Base-by-base conservation (phyloP, 2,113 vertebrate species). In the Zosterops japonicus region DNA sequence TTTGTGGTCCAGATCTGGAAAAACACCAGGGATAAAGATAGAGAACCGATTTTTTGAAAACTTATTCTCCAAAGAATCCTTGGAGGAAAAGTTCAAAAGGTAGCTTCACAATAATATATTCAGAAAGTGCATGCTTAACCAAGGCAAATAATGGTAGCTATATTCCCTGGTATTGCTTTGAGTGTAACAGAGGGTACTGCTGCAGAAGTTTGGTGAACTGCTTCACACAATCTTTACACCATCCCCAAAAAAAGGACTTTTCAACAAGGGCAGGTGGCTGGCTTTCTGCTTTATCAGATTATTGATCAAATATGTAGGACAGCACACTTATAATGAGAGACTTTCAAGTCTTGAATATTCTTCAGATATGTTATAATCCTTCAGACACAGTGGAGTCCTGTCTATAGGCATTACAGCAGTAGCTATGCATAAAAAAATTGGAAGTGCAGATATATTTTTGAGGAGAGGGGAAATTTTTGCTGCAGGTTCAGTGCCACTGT, bases 391-490 rank as follows among this genome's bases (percentile, higher is more conserved):
- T 74, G 16, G 25, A 86, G 16, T 70, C 31, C 44, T 42, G 8
- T 28, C 52, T 39, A 19, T n/a, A 50, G 20, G 21, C n/a, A 77
- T 75, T 36, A 68, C 19, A 81, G 33, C 19, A 77, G 44, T 55
- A 80, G 33, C 8, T 50, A 33, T 36, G 60, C 14, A 46, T 24
- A 72, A 88, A 89, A 59, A 68, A 85, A 72, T 68, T 72, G 27
- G 21, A 86, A 76, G 10, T 35, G 18, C 10, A 74, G 23, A 33
- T 61, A 28, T 36, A 22, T 56, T 50, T 68, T 79, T 14, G 14
- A 72, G 19, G 6, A 36, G 36, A 3, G 0, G 0, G 4, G 20
- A 63, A 12, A 5, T 47, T 60, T 87, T 33, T 67, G 8, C 12
- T 81, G 9, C 64, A 63, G 20, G 5, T 78, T 87, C 46, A 36